Conservation (phyloP, 30 jellyfish, hydroid and myxozoan species). For the Chrysaora quinquecirrha region DNA sequence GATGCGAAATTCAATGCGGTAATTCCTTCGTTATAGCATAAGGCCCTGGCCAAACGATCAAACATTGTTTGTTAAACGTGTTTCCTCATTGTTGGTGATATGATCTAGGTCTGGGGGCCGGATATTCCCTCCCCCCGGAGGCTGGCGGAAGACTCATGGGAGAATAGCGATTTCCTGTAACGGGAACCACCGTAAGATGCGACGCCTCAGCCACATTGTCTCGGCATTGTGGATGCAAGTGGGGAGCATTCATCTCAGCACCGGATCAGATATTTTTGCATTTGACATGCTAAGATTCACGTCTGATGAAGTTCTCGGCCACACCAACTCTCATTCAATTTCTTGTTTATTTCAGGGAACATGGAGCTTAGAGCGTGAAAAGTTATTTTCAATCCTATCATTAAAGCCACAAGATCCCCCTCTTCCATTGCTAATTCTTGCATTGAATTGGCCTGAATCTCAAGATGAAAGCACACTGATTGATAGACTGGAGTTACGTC, state of each 20-base stretch:
- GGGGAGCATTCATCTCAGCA: too few relatives aligned
- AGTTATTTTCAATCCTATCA: neutral
- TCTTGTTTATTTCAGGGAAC: neutral
- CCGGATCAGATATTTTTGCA: neutral
- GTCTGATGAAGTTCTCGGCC: too few relatives aligned
- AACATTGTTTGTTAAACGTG: too few relatives aligned
- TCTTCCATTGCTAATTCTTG: slow-evolving; percentile 23
- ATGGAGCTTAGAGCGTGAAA: neutral
- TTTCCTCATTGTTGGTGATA: neutral
- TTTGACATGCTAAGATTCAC: neutral
- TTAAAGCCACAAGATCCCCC: slow-evolving; percentile 25
- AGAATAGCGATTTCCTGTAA: too few relatives aligned
- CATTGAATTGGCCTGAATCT: neutral
- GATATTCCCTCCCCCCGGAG: too few relatives aligned
- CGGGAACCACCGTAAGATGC: too few relatives aligned
- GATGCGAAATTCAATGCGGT: slow-evolving; percentile 8
- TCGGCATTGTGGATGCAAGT: too few relatives aligned
- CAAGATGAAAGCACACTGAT: neutral
- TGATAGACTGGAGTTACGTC: slow-evolving; percentile 6
- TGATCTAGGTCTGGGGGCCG: too few relatives aligned
- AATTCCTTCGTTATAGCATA: neutral
- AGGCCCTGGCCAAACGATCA: neutral
- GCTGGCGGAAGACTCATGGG: too few relatives aligned
- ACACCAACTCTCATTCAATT: too few relatives aligned
- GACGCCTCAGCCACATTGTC: too few relatives aligned